Base-by-base conservation (phyloP, 23 tunicate genomes). In the Ciona savignyi region DNA sequence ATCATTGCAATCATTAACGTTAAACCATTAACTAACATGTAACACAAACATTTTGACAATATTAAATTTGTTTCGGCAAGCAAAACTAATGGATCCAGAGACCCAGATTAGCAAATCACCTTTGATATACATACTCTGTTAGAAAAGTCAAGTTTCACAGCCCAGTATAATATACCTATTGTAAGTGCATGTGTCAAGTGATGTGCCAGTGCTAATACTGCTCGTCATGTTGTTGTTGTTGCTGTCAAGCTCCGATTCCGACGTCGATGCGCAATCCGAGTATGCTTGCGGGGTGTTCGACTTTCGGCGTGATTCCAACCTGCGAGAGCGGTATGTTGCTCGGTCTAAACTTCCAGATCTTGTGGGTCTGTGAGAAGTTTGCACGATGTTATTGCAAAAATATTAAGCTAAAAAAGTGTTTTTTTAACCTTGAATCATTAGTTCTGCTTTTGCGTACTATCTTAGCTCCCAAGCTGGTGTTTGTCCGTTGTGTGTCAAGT, bases 221-320 rank as follows among this genome's bases (percentile, higher is more conserved):
- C 48, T 29, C 19, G 73, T 69, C 2, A 32, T 23, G 6, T 31
- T 9, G 34, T 65, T 62, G 63, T 51, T 66, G 25, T 68, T 74
- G 32, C 60, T 27, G 70, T 74, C 86, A 21, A 30, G 6, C 42
- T 85, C 91, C 62, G 91, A 85, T 32, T 85, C 91, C 0, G 91
- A 85, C 28, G 89, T 84, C 29, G 81, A 74, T n/a, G 66, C 35
- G 51, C 65, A 77, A 35, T 73, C 79, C 1, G 91, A 49, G 30
- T 60, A 25, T 24, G 63, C 65, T 0, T 9, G 28, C 3, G 35
- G 29, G 24, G 28, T 23, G 33, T 19, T 19, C 22, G 31, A 32
- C 23, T 72, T 72, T 4, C 67, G 63, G 19, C 77, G 48, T 31
- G 73, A 30, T 3, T 27, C 24, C 35, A 25, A 32, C 4, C 51